Percentiles rank a stretch among this genome's conserved stretches.
Conservation (phyloP, 2,797 vertebrate genomes). For the Sitta carolinensis region DNA sequence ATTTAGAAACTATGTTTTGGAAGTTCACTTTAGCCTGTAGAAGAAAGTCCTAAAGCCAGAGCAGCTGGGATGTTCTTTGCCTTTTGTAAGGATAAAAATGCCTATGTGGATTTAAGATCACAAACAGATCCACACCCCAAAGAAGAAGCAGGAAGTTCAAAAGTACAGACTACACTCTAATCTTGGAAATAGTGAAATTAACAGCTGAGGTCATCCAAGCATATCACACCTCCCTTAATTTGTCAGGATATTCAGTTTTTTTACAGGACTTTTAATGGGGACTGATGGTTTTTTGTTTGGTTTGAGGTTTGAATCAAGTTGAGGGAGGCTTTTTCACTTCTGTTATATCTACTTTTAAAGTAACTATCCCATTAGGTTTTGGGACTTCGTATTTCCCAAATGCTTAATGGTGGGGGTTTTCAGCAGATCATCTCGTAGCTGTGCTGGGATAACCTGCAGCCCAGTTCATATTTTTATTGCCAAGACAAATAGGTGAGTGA, state of each 20-base stretch:
- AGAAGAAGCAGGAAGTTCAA: background rate
- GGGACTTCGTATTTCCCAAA: background rate
- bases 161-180: background rate
- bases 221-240: background rate
- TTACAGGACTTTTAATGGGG: background rate
- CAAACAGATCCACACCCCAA: background rate
- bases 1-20: background rate
- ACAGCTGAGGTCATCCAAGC: background rate
- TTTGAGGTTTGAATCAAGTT: background rate
- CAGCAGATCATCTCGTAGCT: background rate
- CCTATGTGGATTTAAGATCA: background rate
- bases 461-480: background rate
- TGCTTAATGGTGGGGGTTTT: background rate
- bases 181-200: background rate
- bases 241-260: background rate
- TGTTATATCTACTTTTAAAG: background rate
- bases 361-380: background rate
- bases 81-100: background rate
- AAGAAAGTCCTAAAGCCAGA: background rate
- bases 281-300: background rate
- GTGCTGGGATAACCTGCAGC: background rate
- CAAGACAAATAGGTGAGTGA: background rate
- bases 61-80: background rate
- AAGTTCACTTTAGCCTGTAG: background rate
- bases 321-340: background rate